Conservation (phyloP, 2,113 vertebrate genomes). For the Sinocyclocheilus anophthalmus region DNA sequence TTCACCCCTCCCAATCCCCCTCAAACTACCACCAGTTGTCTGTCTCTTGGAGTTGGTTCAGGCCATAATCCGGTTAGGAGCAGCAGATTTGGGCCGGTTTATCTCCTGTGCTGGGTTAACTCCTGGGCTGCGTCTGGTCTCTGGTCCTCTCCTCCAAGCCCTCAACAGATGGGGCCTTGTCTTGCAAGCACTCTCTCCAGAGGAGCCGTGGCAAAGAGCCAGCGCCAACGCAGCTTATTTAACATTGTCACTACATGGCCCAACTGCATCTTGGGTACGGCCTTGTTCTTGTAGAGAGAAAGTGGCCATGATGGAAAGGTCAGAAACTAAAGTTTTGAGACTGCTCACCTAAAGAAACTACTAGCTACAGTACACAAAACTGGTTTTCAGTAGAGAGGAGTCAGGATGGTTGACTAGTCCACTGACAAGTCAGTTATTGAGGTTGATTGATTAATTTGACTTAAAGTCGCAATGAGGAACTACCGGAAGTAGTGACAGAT, state of each 20-base stretch:
- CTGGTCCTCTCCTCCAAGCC: slow-evolving; percentile 28
- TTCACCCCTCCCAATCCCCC: background rate
- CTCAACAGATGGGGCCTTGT: slow-evolving; percentile 50
- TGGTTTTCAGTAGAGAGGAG: background rate
- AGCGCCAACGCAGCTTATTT: slow-evolving; percentile 17
- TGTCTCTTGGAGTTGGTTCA: slow-evolving; percentile 49
- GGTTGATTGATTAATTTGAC: background rate
- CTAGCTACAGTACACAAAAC: background rate
- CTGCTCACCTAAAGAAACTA: background rate
- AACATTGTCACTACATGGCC: slow-evolving; percentile 30
- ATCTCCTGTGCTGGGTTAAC: slow-evolving; percentile 49
- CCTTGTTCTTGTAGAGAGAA: slow-evolving; percentile 2
- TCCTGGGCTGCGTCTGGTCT: slow-evolving; percentile 40
- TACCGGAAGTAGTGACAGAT: no score
- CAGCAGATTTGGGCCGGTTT: slow-evolving; percentile 23
- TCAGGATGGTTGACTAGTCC: background rate
- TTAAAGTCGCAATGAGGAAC: no score
- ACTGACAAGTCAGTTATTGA: background rate
- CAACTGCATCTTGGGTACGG: slow-evolving; percentile 1
- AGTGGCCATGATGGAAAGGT: slow-evolving; percentile 29
- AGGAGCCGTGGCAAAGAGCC: slow-evolving; percentile 36
- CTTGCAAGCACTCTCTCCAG: slow-evolving; percentile 38
- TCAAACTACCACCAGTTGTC: slow-evolving; percentile 5
- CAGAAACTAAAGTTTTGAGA: background rate
- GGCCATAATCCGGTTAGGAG: slow-evolving; percentile 32